Evolutionary conservation across 1,140 invertebrate species (phyloP).

Genomic region (Ceratina calcarata): DNA sequence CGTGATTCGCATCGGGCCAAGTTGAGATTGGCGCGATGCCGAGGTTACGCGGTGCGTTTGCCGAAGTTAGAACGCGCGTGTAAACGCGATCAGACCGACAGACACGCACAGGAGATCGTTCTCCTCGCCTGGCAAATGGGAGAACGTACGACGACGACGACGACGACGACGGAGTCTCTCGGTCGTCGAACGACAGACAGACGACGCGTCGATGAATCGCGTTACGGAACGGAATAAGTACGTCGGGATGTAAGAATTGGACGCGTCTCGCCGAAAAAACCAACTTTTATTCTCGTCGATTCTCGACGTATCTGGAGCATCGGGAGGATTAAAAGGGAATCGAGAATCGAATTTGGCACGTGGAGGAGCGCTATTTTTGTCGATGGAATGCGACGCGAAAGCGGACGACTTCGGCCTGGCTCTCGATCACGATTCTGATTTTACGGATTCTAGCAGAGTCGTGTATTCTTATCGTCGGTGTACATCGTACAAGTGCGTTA

Average conservation of each 20-base stretch:
- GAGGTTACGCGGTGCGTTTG: neutral
- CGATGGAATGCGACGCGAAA: conserved; percentile 49
- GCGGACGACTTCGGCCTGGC: conserved; percentile 21
- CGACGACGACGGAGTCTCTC: too few species aligned
- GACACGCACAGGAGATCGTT: too few species aligned
- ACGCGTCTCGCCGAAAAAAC: neutral
- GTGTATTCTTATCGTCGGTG: neutral
- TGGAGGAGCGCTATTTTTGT: conserved; percentile 60
- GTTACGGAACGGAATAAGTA: too few species aligned
- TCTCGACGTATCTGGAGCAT: neutral
- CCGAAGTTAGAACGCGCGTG: conserved; percentile 1
- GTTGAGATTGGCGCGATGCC: conserved; percentile 13
- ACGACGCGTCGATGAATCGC: neutral
- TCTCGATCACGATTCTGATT: conserved; percentile 1
- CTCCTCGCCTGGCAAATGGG: too few species aligned
- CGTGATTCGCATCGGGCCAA: neutral
- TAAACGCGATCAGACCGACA: neutral
- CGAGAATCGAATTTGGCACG: conserved; percentile 53
- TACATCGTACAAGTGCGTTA: neutral
- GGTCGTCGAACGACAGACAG: too few species aligned
- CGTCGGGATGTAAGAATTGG: neutral
- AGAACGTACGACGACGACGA: too few species aligned
- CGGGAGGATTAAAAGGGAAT: conserved; percentile 22
- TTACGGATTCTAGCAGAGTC: neutral
- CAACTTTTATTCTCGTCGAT: neutral